Evolutionary conservation across 2,113 vertebrate species (phyloP).

Genomic region (Callorhinus ursinus): DNA sequence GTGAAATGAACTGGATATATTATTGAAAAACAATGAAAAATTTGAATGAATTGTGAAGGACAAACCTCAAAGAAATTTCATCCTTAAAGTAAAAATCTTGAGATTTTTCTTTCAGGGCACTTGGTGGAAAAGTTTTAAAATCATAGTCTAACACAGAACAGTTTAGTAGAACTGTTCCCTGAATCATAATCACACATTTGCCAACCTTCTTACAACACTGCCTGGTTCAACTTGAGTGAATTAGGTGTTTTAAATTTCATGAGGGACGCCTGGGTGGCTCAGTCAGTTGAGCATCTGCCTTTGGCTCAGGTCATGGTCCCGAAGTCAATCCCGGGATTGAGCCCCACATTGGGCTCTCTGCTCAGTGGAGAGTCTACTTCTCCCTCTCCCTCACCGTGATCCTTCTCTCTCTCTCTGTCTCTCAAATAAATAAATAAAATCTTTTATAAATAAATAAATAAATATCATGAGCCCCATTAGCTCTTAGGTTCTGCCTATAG

Average conservation of each 20-base stretch:
- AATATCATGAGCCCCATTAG: background rate
- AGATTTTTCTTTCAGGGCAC: background rate
- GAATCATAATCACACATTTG: background rate
- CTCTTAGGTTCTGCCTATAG: background rate
- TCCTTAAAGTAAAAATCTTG: background rate
- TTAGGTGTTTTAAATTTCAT: background rate
- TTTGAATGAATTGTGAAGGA: background rate
- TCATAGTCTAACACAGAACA: background rate
- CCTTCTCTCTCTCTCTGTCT: background rate
- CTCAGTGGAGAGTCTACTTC: background rate
- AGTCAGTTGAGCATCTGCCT: background rate
- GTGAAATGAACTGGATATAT: background rate
- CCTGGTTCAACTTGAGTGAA: background rate
- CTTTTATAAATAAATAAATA: background rate
- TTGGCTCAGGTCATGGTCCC: background rate
- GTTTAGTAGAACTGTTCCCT: background rate
- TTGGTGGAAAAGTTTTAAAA: slow-evolving; percentile 29
- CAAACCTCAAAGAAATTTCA: slow-evolving; percentile 10
- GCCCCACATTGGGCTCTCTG: background rate
- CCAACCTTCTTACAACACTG: background rate
- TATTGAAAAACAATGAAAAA: background rate
- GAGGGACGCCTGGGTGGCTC: background rate
- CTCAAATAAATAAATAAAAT: background rate
- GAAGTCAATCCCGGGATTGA: background rate
- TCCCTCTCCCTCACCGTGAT: too few species aligned